Base-by-base conservation (phyloP, 2,888 invertebrate genomes). In the Cheilosia grossa region DNA sequence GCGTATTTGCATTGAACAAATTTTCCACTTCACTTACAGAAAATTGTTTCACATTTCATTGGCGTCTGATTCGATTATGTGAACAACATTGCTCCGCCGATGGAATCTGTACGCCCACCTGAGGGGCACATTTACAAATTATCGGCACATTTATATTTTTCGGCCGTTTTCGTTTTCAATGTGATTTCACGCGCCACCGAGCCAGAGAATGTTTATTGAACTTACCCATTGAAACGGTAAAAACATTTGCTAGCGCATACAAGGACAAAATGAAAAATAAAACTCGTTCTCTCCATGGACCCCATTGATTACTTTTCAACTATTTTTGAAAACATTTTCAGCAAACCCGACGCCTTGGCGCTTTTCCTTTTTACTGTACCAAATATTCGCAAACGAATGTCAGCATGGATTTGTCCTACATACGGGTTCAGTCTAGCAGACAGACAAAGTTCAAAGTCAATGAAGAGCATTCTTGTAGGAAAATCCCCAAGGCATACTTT, bases 21-120 rank as follows among this genome's bases (percentile, higher is more conserved):
- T 53, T 21, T 53, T 53, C 24, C 47, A 49, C 63, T 33, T 63
- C 49, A 47, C 19, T 49, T 63, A 33, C 13, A 13, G n/a, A 9
- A 49, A 63, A 63, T 49, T 15, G 30, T 33, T 63, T 49, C 49
- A 63, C 49, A 63, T 33, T 63, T 63, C 47, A 63, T 19, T 49
- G 9, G 33, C 33, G 21, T 30, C 42, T 44, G 19, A 63, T 49
- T 63, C 19, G 17, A 54, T 30, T 58, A 59, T 4, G 17, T 63
- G 44, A 42, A 5, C 42, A 27, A 17, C n/a, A 44, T 30, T 19
- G 49, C 33, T 33, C 19, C 19, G 13, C 30, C 17, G 27, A 13
- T 19, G 10, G n/a, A 59, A 9, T 9, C 1, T 2, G 3, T 3
- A 10, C n/a, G 6, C 4, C 27, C 4, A 27, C 42, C 24, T 27